These are phyloP conservation scores for Hippocampus kuda DNA, from an alignment of 2,797 vertebrate genomes.

Conservation along the genomic window DNA sequence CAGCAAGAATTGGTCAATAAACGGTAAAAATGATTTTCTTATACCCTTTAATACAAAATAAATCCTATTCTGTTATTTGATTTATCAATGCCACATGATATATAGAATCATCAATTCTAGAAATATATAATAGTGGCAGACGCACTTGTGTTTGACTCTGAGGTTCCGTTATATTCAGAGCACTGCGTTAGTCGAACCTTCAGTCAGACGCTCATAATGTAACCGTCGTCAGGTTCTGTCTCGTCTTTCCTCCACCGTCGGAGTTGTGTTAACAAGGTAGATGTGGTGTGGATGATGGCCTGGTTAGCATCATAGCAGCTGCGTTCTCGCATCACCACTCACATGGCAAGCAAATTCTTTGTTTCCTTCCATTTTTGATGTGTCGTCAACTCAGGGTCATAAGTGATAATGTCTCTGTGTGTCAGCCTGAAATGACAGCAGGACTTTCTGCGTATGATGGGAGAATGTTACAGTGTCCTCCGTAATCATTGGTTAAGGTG, in stretches of 20 bases:
- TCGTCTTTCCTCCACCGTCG: not conserved
- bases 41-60: too few species aligned
- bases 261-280: constrained; percentile 21
- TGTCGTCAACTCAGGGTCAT: constrained; percentile 10
- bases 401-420: not conserved
- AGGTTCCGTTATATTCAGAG: not conserved
- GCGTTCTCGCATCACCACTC: constrained; percentile 40
- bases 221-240: not conserved
- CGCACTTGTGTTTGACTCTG: too few species aligned
- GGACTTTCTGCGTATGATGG: not conserved
- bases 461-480: not conserved
- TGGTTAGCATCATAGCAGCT: constrained; percentile 40
- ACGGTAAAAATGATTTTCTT: too few species aligned
- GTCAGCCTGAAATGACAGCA: not conserved
- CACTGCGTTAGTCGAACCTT: not conserved
- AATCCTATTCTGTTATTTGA: too few species aligned
- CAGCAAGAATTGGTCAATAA: too few species aligned
- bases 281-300: constrained; percentile 42
- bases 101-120: too few species aligned
- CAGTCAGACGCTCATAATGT: not conserved
- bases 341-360: constrained; percentile 55
- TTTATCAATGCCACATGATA: too few species aligned
- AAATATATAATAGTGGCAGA: too few species aligned
- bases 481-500: too few species aligned
- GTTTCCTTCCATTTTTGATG: constrained; percentile 18